Conservation (phyloP, 1,140 invertebrate genomes). For the Drosophila pruinosa region DNA sequence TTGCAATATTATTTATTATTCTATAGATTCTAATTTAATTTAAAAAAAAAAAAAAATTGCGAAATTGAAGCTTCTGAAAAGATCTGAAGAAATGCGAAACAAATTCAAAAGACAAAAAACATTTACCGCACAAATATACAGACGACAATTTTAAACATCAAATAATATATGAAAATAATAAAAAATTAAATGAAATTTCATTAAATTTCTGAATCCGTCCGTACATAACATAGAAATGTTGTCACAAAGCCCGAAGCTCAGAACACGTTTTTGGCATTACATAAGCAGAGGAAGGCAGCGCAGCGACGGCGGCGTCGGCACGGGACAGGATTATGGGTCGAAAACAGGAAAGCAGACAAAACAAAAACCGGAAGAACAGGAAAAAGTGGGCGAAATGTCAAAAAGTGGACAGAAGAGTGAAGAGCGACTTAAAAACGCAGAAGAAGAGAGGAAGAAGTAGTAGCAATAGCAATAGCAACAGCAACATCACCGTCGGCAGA, state of each 20-base stretch:
- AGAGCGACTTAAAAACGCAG: slow-evolving; percentile 8
- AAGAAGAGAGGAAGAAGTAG: slow-evolving; percentile 3
- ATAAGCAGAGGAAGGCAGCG: slow-evolving; percentile 47
- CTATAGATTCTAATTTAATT: no score
- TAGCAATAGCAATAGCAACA: slow-evolving; percentile 15
- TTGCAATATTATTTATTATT: no score
- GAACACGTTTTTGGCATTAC: slow-evolving; percentile 73
- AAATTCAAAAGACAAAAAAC: background rate
- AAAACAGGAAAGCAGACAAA: slow-evolving; percentile 78
- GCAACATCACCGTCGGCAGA: slow-evolving; percentile 4
- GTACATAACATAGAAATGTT: slow-evolving; percentile 66
- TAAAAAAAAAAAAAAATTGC: background rate
- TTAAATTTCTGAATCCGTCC: slow-evolving; percentile 61
- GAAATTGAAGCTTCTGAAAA: background rate
- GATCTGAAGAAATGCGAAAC: no score
- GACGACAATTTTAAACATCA: background rate
- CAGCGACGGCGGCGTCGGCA: background rate
- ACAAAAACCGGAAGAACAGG: slow-evolving; percentile 81
- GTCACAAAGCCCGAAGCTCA: slow-evolving; percentile 62
- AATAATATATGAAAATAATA: background rate
- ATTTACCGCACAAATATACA: background rate
- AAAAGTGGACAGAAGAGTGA: slow-evolving; percentile 63
- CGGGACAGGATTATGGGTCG: slow-evolving; percentile 72
- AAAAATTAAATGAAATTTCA: slow-evolving; percentile 40
- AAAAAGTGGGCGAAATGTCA: slow-evolving; percentile 81